phyloP scores from a whole-genome alignment of 2,888 invertebrate species.

The Oxyscelio sp. region DNA sequence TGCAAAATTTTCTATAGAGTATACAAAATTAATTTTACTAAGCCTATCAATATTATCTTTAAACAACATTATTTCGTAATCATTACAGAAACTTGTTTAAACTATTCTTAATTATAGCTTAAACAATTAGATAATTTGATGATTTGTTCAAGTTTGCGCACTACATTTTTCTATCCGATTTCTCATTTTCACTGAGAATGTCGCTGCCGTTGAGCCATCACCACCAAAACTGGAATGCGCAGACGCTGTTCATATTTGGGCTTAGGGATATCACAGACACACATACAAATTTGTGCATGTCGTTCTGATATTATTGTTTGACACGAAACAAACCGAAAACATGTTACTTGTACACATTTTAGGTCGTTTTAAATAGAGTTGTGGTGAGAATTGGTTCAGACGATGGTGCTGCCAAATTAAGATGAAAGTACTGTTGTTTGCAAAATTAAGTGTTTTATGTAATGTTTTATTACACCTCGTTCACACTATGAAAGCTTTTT shows the following conservation, averaged over 20 bases:
- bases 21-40: too few relatives aligned
- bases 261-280: conserved; percentile 51
- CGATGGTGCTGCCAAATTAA: conserved; percentile 17
- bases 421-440: conserved; percentile 20
- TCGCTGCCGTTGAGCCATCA: conserved; percentile 73
- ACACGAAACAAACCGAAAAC: conserved; percentile 51
- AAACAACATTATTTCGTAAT: too few relatives aligned
- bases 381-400: conserved; percentile 5
- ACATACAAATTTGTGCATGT: conserved; percentile 65
- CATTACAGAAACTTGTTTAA: not conserved
- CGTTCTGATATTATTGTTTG: conserved; percentile 65
- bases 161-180: conserved; percentile 47
- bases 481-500: conserved; percentile 30
- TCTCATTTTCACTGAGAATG: conserved; percentile 35
- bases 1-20: too few relatives aligned
- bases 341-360: conserved; percentile 34
- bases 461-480: conserved; percentile 37
- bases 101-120: not conserved
- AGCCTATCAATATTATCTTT: too few relatives aligned
- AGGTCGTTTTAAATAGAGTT: not conserved
- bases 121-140: not conserved
- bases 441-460: conserved; percentile 43
- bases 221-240: conserved; percentile 73
- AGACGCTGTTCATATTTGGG: conserved; percentile 58
- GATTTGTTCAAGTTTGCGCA: not conserved